A percentile compares a stretch with the other conserved stretches of the same genome.
These are phyloP conservation scores for Melanotaenia parkinsoni DNA, from an alignment of 2,797 vertebrate species.

Conservation along the genomic window DNA sequence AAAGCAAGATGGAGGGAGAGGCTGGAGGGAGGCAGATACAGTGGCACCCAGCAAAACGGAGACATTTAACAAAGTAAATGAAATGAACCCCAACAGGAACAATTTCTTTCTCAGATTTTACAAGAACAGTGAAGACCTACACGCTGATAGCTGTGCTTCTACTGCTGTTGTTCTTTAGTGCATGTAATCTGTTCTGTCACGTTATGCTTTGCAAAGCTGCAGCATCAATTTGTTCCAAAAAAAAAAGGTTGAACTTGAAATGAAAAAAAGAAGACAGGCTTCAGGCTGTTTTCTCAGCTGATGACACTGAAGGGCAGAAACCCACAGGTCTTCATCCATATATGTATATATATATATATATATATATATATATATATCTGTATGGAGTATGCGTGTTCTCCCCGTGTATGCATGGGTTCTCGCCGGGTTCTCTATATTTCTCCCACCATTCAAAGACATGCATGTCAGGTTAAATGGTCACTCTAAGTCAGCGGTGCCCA, in stretches of 20 bases:
- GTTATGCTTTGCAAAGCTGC: conserved; percentile 30
- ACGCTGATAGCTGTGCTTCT: conserved; percentile 16
- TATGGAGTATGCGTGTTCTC: too few species aligned
- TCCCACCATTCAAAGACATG: too few species aligned
- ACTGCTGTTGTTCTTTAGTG: conserved; percentile 34
- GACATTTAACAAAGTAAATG: conserved; percentile 22
- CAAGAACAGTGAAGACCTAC: conserved; percentile 15
- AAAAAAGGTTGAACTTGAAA: conserved; percentile 32
- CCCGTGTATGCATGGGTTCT: too few species aligned
- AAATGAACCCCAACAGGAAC: conserved; percentile 5
- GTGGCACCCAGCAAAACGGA: conserved; percentile 12
- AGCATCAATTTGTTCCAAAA: conserved; percentile 21
- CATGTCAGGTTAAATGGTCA: too few species aligned
- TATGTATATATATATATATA: too few species aligned
- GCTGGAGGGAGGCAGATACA: conserved; percentile 14
- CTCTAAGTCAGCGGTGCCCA: too few species aligned
- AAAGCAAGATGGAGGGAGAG: conserved; percentile 8
- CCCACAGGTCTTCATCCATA: conserved; percentile 17
- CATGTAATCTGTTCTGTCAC: conserved; percentile 43
- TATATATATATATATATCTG: too few species aligned
- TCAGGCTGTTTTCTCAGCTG: conserved; percentile 26
- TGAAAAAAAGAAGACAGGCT: conserved; percentile 53
- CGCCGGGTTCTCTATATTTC: too few species aligned
- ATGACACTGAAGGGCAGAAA: conserved; percentile 48
- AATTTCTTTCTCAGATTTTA: conserved; percentile 15